Base-by-base conservation (phyloP, 35 echinoderm and acorn worm genomes). In the Strongylocentrotus purpuratus region DNA sequence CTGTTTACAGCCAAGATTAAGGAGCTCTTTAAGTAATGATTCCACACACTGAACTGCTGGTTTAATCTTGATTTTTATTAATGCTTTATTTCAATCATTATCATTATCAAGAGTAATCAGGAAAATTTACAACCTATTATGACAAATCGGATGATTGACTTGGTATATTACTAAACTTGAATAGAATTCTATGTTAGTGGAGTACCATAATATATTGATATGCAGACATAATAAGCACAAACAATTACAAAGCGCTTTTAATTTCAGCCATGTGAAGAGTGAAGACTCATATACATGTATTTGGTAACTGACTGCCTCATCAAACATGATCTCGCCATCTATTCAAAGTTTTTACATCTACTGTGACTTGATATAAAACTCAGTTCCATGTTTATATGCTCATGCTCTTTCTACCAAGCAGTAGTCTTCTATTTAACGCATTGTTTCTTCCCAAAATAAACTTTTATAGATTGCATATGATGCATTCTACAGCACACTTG, bases 401-500 rank as follows among this genome's bases (percentile, higher is more conserved):
- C 65, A 78, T 7, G 20, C 25, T n/a, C 28, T 78, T 78, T 78
- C 61, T 71, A 78, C 65, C 7, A 0, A 78, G 65, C 18, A 28
- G 65, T 78, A 78, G 7, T 45, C 33, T 17, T 89, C 33, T 9
- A 89, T 18, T 45, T 45, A 89, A 89, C 20, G 33, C 87, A 18
- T 45, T 31, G 10, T 89, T 89, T 89, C n/a, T 89, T 89, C 45
- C 87, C 17, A 89, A 89, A 89, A 41, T 46, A 89, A 89, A 89
- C 15, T 13, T 17, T 45, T 10, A 31, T 12, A 87, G 33, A 5
- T 35, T 41, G 32, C 45, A 89, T 15, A 89, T 89, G 33, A 46
- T 89, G 45, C 87, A 45, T 89, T 89, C 45, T 89, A 89, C 87
- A 45, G 87, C 87, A 89, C 87, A 89, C 65, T 78, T n/a, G 7